phyloP scores from a whole-genome alignment of 1,140 invertebrate genomes.

The Drosophila littoralis region DNA sequence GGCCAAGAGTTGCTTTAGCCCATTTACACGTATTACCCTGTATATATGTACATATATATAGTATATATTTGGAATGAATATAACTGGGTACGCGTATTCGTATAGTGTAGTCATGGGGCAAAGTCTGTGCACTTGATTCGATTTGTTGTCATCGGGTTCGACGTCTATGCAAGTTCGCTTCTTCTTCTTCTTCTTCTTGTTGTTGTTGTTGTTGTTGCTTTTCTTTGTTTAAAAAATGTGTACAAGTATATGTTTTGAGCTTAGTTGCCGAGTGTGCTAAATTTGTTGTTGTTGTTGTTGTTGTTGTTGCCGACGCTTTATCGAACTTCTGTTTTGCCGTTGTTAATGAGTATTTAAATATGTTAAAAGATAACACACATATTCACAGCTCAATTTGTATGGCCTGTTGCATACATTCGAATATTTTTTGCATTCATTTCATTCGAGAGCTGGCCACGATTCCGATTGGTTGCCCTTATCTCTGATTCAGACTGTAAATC shows the following conservation, averaged over 20 bases:
- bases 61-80: background rate
- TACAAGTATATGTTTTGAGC: conserved; percentile 46
- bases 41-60: background rate
- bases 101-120: conserved; percentile 76
- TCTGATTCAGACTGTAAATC: background rate
- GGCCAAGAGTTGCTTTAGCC: background rate
- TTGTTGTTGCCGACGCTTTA: conserved; percentile 46
- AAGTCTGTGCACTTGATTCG: conserved; percentile 70
- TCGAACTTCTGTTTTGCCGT: conserved; percentile 59
- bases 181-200: background rate
- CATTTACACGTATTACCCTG: background rate
- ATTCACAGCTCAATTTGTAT: conserved; percentile 9
- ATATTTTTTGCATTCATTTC: conserved; percentile 15
- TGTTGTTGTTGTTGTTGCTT: conserved; percentile 39
- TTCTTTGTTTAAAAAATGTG: conserved; percentile 49
- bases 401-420: background rate
- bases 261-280: conserved; percentile 51
- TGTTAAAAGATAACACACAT: conserved; percentile 52
- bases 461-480: conserved; percentile 2
- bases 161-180: conserved; percentile 7
- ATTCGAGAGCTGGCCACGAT: conserved; percentile 10
- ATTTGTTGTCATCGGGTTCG: conserved; percentile 61
- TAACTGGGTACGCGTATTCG: conserved; percentile 9
- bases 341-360: conserved; percentile 64
- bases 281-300: conserved; percentile 44